A percentile compares a stretch with the other conserved stretches of the same genome.
phyloP scores from a whole-genome alignment of 2,113 vertebrate species.

The Sus scrofa region DNA sequence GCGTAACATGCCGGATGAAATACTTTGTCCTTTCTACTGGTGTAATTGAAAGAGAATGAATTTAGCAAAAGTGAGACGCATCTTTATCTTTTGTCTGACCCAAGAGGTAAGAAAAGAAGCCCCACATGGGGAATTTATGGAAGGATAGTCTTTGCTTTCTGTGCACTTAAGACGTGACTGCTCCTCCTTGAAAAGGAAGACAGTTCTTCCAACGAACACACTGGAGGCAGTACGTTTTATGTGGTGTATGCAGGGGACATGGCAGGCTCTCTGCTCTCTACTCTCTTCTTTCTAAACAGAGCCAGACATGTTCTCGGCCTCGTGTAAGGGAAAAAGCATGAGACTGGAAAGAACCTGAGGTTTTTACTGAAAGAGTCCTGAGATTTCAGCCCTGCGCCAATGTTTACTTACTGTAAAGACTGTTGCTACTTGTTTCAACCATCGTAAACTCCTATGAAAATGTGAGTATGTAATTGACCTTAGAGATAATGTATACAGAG shows the following conservation, averaged over 20 bases:
- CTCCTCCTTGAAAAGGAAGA: background rate
- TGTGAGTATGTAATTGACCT: background rate
- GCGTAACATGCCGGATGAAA: background rate
- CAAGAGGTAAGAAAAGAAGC: background rate
- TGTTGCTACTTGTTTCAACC: background rate
- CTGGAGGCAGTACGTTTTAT: background rate
- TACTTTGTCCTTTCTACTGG: background rate
- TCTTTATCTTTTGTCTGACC: background rate
- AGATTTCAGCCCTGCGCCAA: background rate
- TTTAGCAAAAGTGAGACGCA: background rate
- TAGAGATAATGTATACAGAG: background rate
- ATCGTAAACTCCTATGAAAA: background rate
- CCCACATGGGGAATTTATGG: background rate
- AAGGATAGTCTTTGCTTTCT: background rate
- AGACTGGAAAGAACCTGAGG: background rate
- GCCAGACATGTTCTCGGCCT: background rate
- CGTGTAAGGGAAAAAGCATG: background rate
- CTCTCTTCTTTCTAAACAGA: background rate
- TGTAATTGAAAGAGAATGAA: background rate
- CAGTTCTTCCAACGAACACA: background rate
- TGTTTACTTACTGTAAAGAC: background rate
- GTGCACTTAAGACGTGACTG: background rate
- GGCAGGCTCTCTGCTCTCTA: background rate
- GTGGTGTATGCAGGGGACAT: background rate
- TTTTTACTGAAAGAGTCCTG: slow-evolving; percentile 25